Percentiles rank a stretch among this genome's conserved stretches.
Conservation (phyloP, 1,140 invertebrate species). For the Leptinotarsa undecemlineata region DNA sequence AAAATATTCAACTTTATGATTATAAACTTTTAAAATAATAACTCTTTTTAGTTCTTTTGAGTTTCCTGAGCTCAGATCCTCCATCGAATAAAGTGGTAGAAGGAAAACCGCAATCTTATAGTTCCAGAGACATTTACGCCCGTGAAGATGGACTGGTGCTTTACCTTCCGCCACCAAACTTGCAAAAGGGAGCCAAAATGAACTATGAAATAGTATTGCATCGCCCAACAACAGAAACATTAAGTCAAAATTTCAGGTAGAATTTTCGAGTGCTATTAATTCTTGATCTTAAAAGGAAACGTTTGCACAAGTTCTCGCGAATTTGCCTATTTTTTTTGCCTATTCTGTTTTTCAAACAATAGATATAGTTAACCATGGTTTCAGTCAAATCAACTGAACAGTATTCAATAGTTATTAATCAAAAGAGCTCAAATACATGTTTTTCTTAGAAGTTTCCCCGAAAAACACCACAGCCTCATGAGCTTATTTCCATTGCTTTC, state of each 20-base stretch:
- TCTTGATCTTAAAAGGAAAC: neutral
- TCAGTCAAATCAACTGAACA: too few relatives aligned
- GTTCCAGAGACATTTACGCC: conserved; percentile 63
- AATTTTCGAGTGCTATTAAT: neutral
- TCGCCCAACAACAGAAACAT: conserved; percentile 67
- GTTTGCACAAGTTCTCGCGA: neutral
- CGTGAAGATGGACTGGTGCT: conserved; percentile 73
- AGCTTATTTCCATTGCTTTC: too few relatives aligned
- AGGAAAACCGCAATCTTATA: conserved; percentile 68
- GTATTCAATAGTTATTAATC: too few relatives aligned
- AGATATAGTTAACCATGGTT: too few relatives aligned
- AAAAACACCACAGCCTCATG: too few relatives aligned
- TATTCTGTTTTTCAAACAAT: too few relatives aligned
- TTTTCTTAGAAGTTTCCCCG: too few relatives aligned
- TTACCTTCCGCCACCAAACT: conserved; percentile 62
- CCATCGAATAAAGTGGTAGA: conserved; percentile 67
- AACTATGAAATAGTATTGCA: conserved; percentile 76
- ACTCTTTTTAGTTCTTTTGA: conserved; percentile 58
- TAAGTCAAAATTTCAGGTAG: conserved; percentile 71
- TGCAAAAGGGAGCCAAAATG: conserved; percentile 58
- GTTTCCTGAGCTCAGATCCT: conserved; percentile 58
- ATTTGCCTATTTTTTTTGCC: too few relatives aligned
- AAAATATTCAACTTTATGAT: conserved; percentile 8
- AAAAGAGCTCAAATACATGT: too few relatives aligned
- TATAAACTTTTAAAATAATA: neutral